A percentile compares a stretch with the other conserved stretches of the same genome.
These are phyloP conservation scores for Papilio helenus DNA, from an alignment of 1,140 invertebrate species.

Conservation along the genomic window DNA sequence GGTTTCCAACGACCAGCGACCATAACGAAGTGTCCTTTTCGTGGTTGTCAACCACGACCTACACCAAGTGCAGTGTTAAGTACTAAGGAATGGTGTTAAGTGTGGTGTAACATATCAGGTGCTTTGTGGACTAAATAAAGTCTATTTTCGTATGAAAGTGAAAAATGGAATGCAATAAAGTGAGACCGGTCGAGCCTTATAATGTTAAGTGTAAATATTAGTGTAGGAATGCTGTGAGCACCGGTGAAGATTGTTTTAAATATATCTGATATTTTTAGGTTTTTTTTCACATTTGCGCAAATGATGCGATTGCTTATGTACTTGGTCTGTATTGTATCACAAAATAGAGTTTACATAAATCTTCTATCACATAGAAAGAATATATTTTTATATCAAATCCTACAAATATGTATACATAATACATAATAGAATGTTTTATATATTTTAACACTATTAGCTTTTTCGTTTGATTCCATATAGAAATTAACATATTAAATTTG, in stretches of 20 bases:
- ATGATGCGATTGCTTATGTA: constrained; percentile 60
- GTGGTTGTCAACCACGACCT: constrained; percentile 57
- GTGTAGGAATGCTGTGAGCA: constrained; percentile 67
- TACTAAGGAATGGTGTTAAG: constrained; percentile 28
- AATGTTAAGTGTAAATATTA: constrained; percentile 77
- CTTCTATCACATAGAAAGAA: constrained; percentile 7
- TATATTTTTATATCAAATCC: constrained; percentile 20
- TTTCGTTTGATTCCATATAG: not conserved
- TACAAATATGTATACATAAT: constrained; percentile 13
- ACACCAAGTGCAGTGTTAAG: constrained; percentile 35
- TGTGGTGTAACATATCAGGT: constrained; percentile 42
- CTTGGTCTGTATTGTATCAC: not conserved
- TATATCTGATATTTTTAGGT: constrained; percentile 59
- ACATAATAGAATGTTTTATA: not conserved
- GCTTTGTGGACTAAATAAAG: constrained; percentile 46
- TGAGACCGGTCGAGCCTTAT: constrained; percentile 79
- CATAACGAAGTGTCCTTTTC: constrained; percentile 72
- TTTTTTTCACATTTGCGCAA: constrained; percentile 68
- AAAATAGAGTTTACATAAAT: not conserved
- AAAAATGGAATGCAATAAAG: constrained; percentile 57
- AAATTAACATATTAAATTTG: not conserved
- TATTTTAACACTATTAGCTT: not conserved
- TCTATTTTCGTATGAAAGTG: constrained; percentile 53
- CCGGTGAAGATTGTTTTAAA: constrained; percentile 58
- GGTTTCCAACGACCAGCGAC: constrained; percentile 49